A percentile compares a stretch with the other conserved stretches of the same genome.
Evolutionary conservation across 2,113 vertebrate genomes (phyloP).

Genomic region (Ictidomys tridecemlineatus): DNA sequence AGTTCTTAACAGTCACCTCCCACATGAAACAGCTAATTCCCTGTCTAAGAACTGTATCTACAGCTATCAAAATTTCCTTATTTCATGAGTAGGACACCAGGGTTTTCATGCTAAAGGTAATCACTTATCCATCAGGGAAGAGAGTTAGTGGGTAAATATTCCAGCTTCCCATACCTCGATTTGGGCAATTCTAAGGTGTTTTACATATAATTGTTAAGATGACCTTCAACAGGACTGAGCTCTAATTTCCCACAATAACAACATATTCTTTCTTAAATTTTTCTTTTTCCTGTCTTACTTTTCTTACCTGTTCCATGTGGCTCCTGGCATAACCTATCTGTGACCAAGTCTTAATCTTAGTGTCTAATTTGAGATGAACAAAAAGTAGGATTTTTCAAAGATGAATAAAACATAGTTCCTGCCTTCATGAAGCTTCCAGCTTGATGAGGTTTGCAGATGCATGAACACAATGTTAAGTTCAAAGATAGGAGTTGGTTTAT

Average conservation of each 20-base stretch:
- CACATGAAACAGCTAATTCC: neutral
- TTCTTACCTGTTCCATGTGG: neutral
- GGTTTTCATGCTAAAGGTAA: neutral
- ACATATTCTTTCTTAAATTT: neutral
- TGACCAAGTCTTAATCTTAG: neutral
- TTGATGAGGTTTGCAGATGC: neutral
- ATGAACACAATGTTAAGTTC: neutral
- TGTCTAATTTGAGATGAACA: neutral
- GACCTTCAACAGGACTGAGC: neutral
- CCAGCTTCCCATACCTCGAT: neutral
- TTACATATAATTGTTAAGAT: neutral
- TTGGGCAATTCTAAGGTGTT: neutral
- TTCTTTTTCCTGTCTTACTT: neutral
- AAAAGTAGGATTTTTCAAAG: neutral
- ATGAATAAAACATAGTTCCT: neutral
- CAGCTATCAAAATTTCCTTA: neutral
- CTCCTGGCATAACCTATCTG: neutral
- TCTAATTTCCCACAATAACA: neutral
- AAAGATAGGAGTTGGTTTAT: neutral
- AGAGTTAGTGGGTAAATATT: neutral
- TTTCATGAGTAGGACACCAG: neutral
- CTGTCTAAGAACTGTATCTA: neutral
- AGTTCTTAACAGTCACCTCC: no score
- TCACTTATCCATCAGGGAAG: neutral
- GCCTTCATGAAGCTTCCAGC: neutral